Conservation (phyloP, 2,888 invertebrate species). For the Yponomeuta cagnagella region DNA sequence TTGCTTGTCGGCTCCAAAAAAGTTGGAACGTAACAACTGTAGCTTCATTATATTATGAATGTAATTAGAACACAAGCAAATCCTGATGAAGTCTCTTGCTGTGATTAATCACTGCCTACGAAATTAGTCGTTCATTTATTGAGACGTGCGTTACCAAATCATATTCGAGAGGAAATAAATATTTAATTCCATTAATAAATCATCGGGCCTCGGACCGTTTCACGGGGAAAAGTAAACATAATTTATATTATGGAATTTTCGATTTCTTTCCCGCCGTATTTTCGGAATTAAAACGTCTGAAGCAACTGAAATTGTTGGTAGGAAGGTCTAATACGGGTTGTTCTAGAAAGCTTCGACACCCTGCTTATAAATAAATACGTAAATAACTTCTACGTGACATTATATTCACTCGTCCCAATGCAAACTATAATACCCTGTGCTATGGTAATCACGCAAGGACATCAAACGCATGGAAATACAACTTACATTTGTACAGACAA, state of each 20-base stretch:
- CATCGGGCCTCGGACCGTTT: neutral
- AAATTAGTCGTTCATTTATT: neutral
- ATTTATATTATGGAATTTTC: neutral
- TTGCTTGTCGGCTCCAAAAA: too few relatives aligned
- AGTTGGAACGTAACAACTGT: neutral
- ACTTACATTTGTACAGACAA: too few relatives aligned
- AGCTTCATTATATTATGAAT: neutral
- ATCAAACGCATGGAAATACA: too few relatives aligned
- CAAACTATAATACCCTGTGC: too few relatives aligned
- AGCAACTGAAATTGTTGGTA: neutral
- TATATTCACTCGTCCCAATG: too few relatives aligned
- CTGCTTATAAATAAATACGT: too few relatives aligned
- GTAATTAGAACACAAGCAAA: neutral
- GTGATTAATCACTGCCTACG: neutral
- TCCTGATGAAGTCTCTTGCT: neutral
- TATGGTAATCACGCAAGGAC: too few relatives aligned
- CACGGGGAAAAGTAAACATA: neutral
- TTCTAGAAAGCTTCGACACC: too few relatives aligned
- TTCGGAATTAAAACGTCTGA: neutral
- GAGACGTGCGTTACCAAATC: neutral
- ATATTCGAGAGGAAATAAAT: neutral
- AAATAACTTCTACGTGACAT: too few relatives aligned
- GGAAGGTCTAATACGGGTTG: too few relatives aligned
- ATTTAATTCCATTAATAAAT: constrained; percentile 1
- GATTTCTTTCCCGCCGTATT: neutral